Base-by-base conservation (phyloP, 1,140 invertebrate genomes). In the Polyergus mexicanus region DNA sequence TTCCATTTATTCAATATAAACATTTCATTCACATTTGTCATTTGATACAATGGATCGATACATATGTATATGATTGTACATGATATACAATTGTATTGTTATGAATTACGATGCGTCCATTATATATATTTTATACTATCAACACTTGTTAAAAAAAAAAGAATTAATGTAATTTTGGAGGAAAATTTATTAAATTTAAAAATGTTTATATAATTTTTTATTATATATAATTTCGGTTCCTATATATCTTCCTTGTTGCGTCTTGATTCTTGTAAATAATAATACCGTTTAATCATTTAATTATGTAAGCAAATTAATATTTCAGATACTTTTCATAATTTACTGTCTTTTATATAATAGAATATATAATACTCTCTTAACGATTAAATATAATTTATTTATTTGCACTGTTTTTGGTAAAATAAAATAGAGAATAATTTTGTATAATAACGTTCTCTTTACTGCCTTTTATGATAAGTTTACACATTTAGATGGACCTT, bases 1-100 rank as follows among this genome's bases (percentile, higher is more conserved):
- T 58, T 25, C 25, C 54, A 72, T 74, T 72, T 83, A 74, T 47
- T 74, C 54, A 25, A 83, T 47, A 60, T 54, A 60, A 83, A 44
- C 32, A 28, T 74, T 47, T 32, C 38, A 13, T 60, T 13, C 56
- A 44, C 13, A 22, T 83, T 83, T 74, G 72, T 72, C 19, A 47
- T 47, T 83, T 72, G 22, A 16, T 83, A 81, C 68, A 32, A 32
- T 22, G 16, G 5, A 44, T 25, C 0, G 6, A 38, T 38, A 38
- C 2, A 44, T 44, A 11, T 11, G 10, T 11, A 44, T 11, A 44
- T 44, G 4, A 11, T 44, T 44, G 10, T 11, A 13, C 54, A 22
- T 22, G 1, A 32, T 22, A 19, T 41, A 60, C 28, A 56, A 11
- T n/a, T n/a, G 4, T 63, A 16, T n/a, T 8, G n/a, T 38, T 56